phyloP scores from a whole-genome alignment of 1,140 invertebrate species.

The Lutraria rhynchaena region DNA sequence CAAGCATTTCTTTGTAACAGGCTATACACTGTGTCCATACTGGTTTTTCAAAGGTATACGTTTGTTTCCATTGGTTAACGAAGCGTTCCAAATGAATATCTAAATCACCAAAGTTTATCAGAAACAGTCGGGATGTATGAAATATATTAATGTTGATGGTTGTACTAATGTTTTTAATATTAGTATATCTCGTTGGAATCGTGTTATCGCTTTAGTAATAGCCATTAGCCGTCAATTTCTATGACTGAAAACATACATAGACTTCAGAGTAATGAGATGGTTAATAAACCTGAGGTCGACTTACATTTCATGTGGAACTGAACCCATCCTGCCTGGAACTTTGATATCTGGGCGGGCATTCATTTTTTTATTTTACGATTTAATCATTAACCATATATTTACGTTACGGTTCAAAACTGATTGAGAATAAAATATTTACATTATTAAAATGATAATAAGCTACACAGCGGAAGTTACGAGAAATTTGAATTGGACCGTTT shows the following conservation, averaged over 20 bases:
- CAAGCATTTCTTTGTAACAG: too few relatives aligned
- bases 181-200: conserved; percentile 26
- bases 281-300: conserved; percentile 13
- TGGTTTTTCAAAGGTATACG: too few relatives aligned
- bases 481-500: too few relatives aligned
- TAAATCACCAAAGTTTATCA: conserved; percentile 26
- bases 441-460: too few relatives aligned
- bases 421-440: too few relatives aligned
- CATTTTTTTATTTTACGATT: too few relatives aligned
- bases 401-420: too few relatives aligned
- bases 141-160: conserved; percentile 37
- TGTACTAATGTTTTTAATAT: conserved; percentile 39
- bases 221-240: conserved; percentile 29
- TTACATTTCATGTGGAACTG: not conserved
- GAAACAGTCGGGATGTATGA: conserved; percentile 1
- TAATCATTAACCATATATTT: too few relatives aligned
- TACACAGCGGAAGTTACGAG: too few relatives aligned
- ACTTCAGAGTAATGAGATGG: not conserved
- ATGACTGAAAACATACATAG: conserved; percentile 29
- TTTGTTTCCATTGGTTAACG: not conserved
- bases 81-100: not conserved
- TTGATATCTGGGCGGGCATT: too few relatives aligned
- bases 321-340: too few relatives aligned
- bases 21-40: too few relatives aligned
- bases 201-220: conserved; percentile 31